Evolutionary conservation across 2,888 invertebrate species (phyloP), one percentile per base, ranked within the genome.

Genomic region (Stenodera caucasica): DNA sequence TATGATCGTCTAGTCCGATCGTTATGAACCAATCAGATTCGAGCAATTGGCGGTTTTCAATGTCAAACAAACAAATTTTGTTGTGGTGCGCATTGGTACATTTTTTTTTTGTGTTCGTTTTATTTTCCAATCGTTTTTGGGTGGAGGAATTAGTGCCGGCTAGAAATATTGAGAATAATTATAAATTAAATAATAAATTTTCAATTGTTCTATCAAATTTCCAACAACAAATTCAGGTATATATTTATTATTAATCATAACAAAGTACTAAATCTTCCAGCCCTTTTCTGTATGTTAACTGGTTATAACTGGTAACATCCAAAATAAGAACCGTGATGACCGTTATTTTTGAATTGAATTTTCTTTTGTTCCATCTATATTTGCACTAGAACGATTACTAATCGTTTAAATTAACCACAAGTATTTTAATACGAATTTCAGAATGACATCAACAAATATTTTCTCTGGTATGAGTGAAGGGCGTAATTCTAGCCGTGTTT

Each of bases 401-500:
- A n/a, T n/a, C n/a, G n/a, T n/a, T n/a, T n/a, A n/a, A n/a, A n/a
- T n/a, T n/a, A n/a, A n/a, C n/a, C n/a, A n/a, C n/a, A n/a, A n/a
- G 29, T 29, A 6, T 29, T 29, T 29, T 29, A 6, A 7, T 29
- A 29, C 29, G 7, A 6, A 29, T 61, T 60, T 23, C 59, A 72
- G 64, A 60, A 80, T 79, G 79, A 78, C 77, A 69, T 78, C 80
- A 0, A 78, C 78, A n/a, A 72, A 69, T 45, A 66, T 75, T 56
- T 76, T 74, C 57, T 67, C 72, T 57, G 79, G 79, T 21, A 53
- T 78, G 30, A 59, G 51, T 7, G 65, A 58, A 0, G 61, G 50
- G 14, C 76, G 75, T 56, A 77, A 69, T 62, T 78, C 79, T 6
- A 80, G 79, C 72, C 81, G 83, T 69, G 82, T 84, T 18, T 69